Percentiles rank a stretch among this genome's conserved stretches.
Evolutionary conservation across 2,113 vertebrate genomes (phyloP).

Genomic region (Ariopsis seemanni): DNA sequence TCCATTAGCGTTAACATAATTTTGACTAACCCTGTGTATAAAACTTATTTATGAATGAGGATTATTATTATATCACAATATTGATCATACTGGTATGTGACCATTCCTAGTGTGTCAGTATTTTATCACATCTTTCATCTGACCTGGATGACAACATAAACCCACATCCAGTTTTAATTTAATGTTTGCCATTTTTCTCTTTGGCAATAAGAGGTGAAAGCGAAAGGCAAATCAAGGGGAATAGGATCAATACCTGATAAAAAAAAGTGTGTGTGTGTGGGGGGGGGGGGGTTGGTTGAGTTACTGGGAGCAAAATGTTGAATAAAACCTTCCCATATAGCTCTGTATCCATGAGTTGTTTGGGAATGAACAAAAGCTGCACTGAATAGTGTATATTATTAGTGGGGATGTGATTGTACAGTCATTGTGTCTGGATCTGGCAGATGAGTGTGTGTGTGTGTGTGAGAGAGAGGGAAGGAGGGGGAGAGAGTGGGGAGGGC

Average conservation of each 20-base stretch:
- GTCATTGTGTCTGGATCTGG: slow-evolving; percentile 25
- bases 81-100: background rate
- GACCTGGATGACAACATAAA: background rate
- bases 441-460: background rate
- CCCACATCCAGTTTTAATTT: background rate
- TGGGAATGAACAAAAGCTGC: background rate
- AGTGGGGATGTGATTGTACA: slow-evolving; percentile 20
- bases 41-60: background rate
- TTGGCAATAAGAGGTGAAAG: background rate
- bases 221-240: background rate
- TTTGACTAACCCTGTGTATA: too few relatives aligned
- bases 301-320: slow-evolving; percentile 2
- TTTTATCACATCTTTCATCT: background rate
- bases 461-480: background rate
- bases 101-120: background rate
- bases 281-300: background rate
- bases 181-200: slow-evolving; percentile 10
- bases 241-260: background rate
- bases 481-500: background rate
- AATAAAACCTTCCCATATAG: background rate
- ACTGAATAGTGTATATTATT: background rate
- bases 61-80: background rate
- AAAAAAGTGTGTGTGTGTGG: background rate
- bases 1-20: too few relatives aligned
- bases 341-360: background rate